Evolutionary conservation across 2,113 vertebrate genomes (phyloP), one percentile per base, ranked within the genome.

Genomic region (Crotalus horridus): DNA sequence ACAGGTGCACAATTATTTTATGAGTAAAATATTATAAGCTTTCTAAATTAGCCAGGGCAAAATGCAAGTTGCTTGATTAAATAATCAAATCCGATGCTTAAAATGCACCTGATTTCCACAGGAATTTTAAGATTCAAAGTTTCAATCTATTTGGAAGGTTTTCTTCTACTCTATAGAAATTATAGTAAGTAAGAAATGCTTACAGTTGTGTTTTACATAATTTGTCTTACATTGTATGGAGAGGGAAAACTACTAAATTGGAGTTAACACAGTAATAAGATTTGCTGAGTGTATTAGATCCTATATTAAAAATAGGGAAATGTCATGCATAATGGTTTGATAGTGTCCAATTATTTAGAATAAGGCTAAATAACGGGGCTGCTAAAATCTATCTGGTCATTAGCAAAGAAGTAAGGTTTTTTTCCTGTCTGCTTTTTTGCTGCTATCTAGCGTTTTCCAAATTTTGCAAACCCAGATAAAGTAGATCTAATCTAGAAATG

Each of bases 1-100:
- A 98, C 98, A 98, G 98, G 98, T 98, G 97, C 97, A 97, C 97
- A 97, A 97, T 98, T 98, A 98, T 97, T 98, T 97, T 98, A 97
- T 97, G 97, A 97, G 97, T 97, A 98, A 98, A 98, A 98, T 98
- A 98, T 98, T 98, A 98, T 98, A 97, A 97, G 96, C 96, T 96
- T 97, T 98, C 97, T 95, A 97, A 98, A 98, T 98, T 98, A 98
- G 96, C 97, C 96, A 92, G 97, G 97, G 97, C 98, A 98, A 98
- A 98, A 98, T 97, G 98, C 96, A 97, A 97, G 97, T 97, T 97
- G 97, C 97, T 97, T 98, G 98, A 98, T 98, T 98, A 98, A 98
- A 98, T 98, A 98, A 98, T 98, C 97, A 98, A 97, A 97, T 95
- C 93, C 96, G 97, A 97, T 97, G 97, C 97, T 98, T 98, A 97